A percentile compares a stretch with the other conserved stretches of the same genome.
Evolutionary conservation across 2,113 vertebrate genomes (phyloP).

Genomic region (Chroicocephalus ridibundus): DNA sequence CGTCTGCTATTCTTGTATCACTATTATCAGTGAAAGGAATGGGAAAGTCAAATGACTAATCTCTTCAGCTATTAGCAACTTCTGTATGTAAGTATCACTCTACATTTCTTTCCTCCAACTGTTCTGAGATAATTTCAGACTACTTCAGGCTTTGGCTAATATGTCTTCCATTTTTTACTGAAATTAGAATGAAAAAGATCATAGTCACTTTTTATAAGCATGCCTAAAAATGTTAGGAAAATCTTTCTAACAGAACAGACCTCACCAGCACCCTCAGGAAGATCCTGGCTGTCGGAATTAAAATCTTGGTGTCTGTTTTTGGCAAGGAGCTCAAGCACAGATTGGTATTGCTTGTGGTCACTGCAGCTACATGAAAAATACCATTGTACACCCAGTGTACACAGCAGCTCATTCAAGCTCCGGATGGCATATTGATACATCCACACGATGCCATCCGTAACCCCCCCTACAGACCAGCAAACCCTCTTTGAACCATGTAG

Average conservation of each 20-base stretch:
- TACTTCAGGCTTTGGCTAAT: slow-evolving; percentile 49
- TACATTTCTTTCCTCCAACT: slow-evolving; percentile 36
- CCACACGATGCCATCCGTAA: background rate
- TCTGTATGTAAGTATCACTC: slow-evolving; percentile 42
- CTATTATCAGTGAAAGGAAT: slow-evolving; percentile 34
- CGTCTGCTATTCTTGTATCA: slow-evolving; percentile 36
- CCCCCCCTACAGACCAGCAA: background rate
- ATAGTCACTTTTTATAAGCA: background rate
- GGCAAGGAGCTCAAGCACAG: background rate
- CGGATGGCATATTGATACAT: background rate
- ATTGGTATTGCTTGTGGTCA: slow-evolving; percentile 18
- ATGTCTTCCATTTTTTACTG: slow-evolving; percentile 41
- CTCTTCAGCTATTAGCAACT: slow-evolving; percentile 59
- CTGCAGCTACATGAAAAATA: background rate
- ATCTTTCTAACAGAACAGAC: slow-evolving; percentile 7
- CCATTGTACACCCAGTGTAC: background rate
- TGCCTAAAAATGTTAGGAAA: slow-evolving; percentile 14
- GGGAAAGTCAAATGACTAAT: slow-evolving; percentile 59
- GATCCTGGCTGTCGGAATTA: background rate
- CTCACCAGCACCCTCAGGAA: slow-evolving; percentile 1
- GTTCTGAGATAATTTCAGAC: slow-evolving; percentile 58
- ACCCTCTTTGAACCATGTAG: background rate
- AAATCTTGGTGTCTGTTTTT: slow-evolving; percentile 2
- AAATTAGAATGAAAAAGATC: slow-evolving; percentile 35
- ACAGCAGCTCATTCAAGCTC: background rate